Conservation (phyloP, 2,113 vertebrate genomes). For the Carollia perspicillata region DNA sequence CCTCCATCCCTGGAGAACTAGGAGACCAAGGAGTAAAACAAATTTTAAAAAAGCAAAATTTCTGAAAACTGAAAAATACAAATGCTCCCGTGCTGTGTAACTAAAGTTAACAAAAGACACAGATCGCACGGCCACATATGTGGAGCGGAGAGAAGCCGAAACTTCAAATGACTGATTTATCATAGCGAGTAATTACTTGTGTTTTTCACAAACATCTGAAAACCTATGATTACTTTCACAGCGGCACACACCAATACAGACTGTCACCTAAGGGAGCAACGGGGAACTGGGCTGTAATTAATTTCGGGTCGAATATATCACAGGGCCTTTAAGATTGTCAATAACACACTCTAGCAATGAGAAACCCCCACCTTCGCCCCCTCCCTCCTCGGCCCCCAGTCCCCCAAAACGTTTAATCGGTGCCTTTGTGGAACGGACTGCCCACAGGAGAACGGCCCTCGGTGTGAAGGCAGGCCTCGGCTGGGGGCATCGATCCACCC, state of each 20-base stretch:
- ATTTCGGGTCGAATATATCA: conserved; percentile 73
- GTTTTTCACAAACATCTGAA: conserved; percentile 73
- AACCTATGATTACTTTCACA: conserved; percentile 79
- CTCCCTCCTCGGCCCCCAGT: background rate
- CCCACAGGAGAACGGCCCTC: background rate
- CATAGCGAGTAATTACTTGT: conserved; percentile 80
- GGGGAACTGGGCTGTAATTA: conserved; percentile 78
- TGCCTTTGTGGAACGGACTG: background rate
- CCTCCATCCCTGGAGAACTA: conserved; percentile 38
- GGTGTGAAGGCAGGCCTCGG: background rate
- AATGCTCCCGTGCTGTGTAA: conserved; percentile 71
- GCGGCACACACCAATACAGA: conserved; percentile 75
- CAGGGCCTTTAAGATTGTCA: conserved; percentile 56
- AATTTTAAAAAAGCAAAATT: conserved; percentile 59
- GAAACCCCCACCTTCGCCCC: conserved; percentile 33
- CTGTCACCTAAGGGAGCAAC: conserved; percentile 78
- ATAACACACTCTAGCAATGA: conserved; percentile 41
- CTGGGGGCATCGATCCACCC: conserved; percentile 49
- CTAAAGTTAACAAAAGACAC: conserved; percentile 78
- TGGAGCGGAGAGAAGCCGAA: conserved; percentile 62
- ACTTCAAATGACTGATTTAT: conserved; percentile 67
- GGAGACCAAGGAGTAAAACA: conserved; percentile 30
- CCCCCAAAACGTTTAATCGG: conserved; percentile 61
- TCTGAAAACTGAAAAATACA: conserved; percentile 54
- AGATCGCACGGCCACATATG: conserved; percentile 61